Conservation (phyloP, 2,113 vertebrate genomes). For the Rhabdornis inornatus region DNA sequence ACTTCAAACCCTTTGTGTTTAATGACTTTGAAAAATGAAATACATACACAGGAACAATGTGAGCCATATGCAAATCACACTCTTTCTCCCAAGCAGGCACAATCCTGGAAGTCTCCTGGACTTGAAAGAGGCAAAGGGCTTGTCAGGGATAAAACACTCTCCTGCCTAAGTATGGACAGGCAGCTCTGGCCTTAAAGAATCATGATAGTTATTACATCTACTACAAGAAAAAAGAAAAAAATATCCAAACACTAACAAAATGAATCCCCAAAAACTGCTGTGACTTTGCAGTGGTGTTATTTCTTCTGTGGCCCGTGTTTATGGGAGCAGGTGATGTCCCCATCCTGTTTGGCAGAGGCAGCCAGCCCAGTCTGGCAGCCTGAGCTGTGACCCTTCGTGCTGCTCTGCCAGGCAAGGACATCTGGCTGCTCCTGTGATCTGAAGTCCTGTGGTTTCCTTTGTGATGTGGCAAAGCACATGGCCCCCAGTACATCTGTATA, state of each 20-base stretch:
- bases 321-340: background rate
- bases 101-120: background rate
- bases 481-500: slow-evolving; percentile 39
- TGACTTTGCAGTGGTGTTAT: background rate
- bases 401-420: slow-evolving; percentile 17
- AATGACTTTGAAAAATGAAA: background rate
- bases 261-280: background rate
- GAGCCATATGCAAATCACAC: background rate
- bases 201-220: background rate
- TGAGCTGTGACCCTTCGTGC: background rate
- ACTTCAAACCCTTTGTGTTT: background rate
- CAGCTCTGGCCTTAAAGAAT: background rate
- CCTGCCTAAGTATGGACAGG: background rate
- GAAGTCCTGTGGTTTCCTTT: slow-evolving; percentile 48
- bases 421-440: slow-evolving; percentile 58
- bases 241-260: background rate
- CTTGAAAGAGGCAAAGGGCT: background rate
- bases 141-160: background rate
- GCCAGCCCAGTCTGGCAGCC: background rate
- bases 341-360: background rate
- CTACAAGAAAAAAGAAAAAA: background rate
- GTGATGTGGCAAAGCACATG: slow-evolving; percentile 55
- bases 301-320: background rate
- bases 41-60: background rate
- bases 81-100: background rate